Base-by-base conservation (phyloP, 1,140 invertebrate species). In the Tetragonula clypearis region DNA sequence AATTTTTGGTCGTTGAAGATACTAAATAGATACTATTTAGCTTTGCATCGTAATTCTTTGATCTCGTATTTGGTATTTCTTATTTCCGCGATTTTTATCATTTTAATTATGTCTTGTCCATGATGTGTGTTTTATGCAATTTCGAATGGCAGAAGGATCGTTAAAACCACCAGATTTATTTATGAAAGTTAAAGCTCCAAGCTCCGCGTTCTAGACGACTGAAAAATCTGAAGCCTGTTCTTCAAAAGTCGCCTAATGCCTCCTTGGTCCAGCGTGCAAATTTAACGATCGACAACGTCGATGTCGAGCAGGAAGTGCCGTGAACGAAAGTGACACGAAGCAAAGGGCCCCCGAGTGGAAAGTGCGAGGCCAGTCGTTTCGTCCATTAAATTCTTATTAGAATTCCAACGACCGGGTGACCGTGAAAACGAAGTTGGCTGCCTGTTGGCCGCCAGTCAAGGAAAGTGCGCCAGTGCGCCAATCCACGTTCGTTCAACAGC, bases 361-460 rank as follows among this genome's bases (percentile, higher is more conserved):
- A 76, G 76, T 72, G 56, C 58, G 76, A 9, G 41, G 21, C 69
- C 35, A 55, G 49, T 56, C 53, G 82, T 55, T 56, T 74, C 26
- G 80, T 35, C 62, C 68, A 82, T 79, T 71, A 88, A 79, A 88
- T 73, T 83, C 84, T 74, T 68, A 84, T 89, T 84, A 86, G 81
- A 60, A 89, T 89, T 89, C 73, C 85, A 77, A 65, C 79, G 82
- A 88, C 77, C 82, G 73, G 55, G 78, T 78, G 80, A 82, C 74
- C 85, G 88, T 90, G 88, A 89, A 90, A 89, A 87, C 87, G 73
- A 87, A 84, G 82, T 82, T 81, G 62, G 69, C 14, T n/a, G 65
- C 30, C 15, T 9, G 66, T 72, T 89, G 85, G 88, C 81, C n/a
- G 55, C 21, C 68, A 84, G 77, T 87, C 80, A 78, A 89, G 73